Base-by-base conservation (phyloP, 2,888 invertebrate genomes). In the Eustalomyia histrio region DNA sequence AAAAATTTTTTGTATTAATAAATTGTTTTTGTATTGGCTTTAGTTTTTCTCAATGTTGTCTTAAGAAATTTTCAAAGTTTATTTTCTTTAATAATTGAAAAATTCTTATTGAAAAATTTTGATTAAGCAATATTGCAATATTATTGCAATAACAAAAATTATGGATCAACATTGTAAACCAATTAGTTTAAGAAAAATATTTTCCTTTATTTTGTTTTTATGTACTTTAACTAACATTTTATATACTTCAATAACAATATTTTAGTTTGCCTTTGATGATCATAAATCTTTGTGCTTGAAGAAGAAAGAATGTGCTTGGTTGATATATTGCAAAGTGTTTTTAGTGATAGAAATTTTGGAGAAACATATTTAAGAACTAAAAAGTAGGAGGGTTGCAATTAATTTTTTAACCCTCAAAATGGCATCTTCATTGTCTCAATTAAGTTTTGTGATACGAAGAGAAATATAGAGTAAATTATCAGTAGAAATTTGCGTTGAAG, bases 281-380 rank as follows among this genome's bases (percentile, higher is more conserved):
- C 43, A 64, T 73, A 73, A 73, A 73, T 73, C 73, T 50, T 57
- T 43, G 4, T n/a, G 18, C 5, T 29, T 17, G 4, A 73, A 21
- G 47, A 12, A 33, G 18, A 39, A 57, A 63, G 29, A 21, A 1
- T 39, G 39, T 47, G 43, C 10, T 14, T 47, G 43, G 39, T 4
- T 43, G n/a, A 61, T 29, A 24, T 47, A 47, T 47, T 63, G 24
- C 68, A 68, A 14, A 24, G 21, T 57, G 24, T 57, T 47, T 43
- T 14, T 18, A 16, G n/a, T 17, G 60, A 50, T 14, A 14, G 21
- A 18, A 33, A 12, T n/a, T n/a, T 47, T 47, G 12, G 3, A 39
- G 14, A 39, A 39, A 39, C 3, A 39, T 2, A 12, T 39, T 39
- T 14, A 10, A 39, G 39, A 6, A 29, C 7, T 29, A 6, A 4